A percentile compares a stretch with the other conserved stretches of the same genome.
Conservation (phyloP, 2,797 vertebrate species). For the Anas georgica region DNA sequence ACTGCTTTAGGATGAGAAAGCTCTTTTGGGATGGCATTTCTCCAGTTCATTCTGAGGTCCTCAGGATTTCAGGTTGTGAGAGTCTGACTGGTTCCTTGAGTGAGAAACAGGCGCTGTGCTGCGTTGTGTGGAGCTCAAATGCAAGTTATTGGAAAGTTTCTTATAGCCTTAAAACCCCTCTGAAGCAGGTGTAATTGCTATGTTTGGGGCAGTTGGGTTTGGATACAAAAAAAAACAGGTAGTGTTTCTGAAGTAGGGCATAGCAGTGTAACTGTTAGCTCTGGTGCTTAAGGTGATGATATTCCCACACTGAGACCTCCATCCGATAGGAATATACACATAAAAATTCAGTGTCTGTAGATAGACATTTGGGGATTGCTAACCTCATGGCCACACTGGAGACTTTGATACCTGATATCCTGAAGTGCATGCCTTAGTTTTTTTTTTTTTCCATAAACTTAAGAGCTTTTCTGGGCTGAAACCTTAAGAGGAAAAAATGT, state of each 20-base stretch:
- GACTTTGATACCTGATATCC: neutral
- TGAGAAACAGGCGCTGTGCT: neutral
- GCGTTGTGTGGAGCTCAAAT: neutral
- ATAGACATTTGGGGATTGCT: neutral
- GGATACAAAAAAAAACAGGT: neutral
- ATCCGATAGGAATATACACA: fast-evolving
- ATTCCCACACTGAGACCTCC: neutral
- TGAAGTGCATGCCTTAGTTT: neutral
- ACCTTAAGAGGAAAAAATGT: neutral
- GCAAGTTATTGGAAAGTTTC: neutral
- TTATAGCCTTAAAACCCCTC: neutral
- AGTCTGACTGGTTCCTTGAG: fast-evolving
- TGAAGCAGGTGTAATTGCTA: neutral
- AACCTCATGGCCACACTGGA: fast-evolving
- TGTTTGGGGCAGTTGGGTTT: neutral
- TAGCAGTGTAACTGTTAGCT: neutral
- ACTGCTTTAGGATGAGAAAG: neutral
- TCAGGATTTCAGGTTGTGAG: neutral
- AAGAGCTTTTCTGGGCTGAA: neutral
- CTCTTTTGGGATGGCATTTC: neutral
- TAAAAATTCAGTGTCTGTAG: neutral
- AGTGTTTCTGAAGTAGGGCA: neutral
- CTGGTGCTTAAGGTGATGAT: neutral
- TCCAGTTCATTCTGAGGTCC: neutral
- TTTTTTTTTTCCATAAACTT: neutral